These are phyloP conservation scores for Chlorops oryzae DNA, from an alignment of 1,140 invertebrate genomes.

Conservation along the genomic window DNA sequence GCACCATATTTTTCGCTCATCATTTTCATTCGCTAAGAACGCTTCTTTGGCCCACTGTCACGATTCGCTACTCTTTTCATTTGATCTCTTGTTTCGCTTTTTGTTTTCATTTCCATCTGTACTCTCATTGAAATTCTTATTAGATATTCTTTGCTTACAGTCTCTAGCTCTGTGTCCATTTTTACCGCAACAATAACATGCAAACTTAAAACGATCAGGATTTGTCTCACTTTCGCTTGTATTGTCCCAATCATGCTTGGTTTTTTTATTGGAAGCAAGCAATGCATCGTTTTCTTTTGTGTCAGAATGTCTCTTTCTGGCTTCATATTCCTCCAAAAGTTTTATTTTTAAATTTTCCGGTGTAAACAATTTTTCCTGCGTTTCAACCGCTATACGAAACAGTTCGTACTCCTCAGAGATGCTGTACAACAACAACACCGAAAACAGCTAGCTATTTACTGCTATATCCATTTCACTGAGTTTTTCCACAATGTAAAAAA, in stretches of 20 bases:
- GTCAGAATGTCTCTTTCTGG: constrained; percentile 7
- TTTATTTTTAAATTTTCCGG: constrained; percentile 23
- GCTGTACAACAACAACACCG: constrained; percentile 21
- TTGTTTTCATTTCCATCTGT: no score
- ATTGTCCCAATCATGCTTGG: not conserved
- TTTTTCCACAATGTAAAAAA: constrained; percentile 27
- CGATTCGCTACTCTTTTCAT: no score
- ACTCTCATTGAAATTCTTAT: no score
- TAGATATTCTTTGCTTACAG: not conserved
- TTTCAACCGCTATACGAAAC: constrained; percentile 26
- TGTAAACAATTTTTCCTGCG: constrained; percentile 24
- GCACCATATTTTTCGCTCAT: constrained; percentile 9
- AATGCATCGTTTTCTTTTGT: not conserved
- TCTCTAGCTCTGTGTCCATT: constrained; percentile 2
- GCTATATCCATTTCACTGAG: constrained; percentile 20
- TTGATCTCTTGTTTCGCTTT: no score
- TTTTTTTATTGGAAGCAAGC: constrained; percentile 1
- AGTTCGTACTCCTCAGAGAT: constrained; percentile 21
- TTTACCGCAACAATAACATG: not conserved
- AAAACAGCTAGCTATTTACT: constrained; percentile 21
- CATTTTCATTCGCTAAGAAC: not conserved
- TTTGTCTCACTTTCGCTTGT: no score
- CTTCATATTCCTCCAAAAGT: constrained; percentile 23
- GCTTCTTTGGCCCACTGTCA: no score
- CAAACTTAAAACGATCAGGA: not conserved